These are phyloP conservation scores for Indicator maculatus DNA, from an alignment of 2,113 vertebrate genomes.

Conservation along the genomic window DNA sequence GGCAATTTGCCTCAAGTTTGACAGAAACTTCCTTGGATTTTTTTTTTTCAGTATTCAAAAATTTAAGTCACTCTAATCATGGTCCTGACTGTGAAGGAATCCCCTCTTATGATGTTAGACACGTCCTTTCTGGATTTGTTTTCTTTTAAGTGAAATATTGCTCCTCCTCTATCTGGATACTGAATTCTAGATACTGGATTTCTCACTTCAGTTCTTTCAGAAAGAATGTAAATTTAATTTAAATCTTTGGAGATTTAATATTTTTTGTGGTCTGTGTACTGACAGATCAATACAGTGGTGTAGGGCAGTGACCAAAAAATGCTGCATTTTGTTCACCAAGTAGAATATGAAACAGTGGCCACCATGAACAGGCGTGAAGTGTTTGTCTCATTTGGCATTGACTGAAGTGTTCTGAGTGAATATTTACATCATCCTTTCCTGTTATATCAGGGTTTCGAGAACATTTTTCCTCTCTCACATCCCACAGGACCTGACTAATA, in stretches of 20 bases:
- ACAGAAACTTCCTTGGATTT: not conserved
- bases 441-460: not conserved
- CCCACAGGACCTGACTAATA: not conserved
- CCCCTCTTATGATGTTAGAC: accelerated
- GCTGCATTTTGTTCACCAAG: not conserved
- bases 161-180: not conserved
- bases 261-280: not conserved
- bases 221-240: not conserved
- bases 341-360: not conserved
- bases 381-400: not conserved
- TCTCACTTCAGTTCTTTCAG: not conserved
- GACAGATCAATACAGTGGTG: not conserved
- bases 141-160: not conserved
- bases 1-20: not conserved
- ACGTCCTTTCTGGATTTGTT: not conserved
- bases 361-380: not conserved
- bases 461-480: not conserved
- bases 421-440: not conserved
- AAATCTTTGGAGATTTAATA: not conserved
- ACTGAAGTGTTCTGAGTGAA: not conserved
- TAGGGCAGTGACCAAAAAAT: not conserved
- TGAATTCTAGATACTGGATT: not conserved
- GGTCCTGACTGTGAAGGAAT: not conserved
- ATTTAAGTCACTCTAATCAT: not conserved
- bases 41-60: not conserved